Percentiles rank a stretch among this genome's conserved stretches.
phyloP scores from a whole-genome alignment of 2,888 invertebrate species.

The Dasypogon diadema region DNA sequence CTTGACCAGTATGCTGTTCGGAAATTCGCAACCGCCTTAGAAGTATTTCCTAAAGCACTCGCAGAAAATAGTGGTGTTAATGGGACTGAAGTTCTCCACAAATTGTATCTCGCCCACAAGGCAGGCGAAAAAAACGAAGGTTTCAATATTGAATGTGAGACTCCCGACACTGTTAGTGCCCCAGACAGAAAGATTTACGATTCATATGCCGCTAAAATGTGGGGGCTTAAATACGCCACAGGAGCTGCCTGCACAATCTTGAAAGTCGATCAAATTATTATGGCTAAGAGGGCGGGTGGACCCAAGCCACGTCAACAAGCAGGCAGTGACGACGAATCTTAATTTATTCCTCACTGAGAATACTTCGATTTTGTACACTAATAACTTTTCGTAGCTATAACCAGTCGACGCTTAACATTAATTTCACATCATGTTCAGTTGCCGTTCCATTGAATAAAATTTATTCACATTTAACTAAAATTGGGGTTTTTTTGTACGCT shows the following conservation, averaged over 20 bases:
- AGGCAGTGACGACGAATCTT: constrained; percentile 81
- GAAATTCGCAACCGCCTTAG: constrained; percentile 91
- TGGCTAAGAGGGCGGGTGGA: constrained; percentile 97
- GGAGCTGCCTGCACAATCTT: constrained; percentile 93
- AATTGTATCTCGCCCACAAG: constrained; percentile 94
- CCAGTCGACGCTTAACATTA: background rate
- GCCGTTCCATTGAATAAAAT: background rate
- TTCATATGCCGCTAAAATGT: constrained; percentile 86
- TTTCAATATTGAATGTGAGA: constrained; percentile 87
- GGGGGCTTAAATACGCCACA: constrained; percentile 96
- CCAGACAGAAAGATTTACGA: constrained; percentile 84
- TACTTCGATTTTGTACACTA: background rate
- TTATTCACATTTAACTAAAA: background rate
- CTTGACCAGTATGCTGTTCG: constrained; percentile 97
- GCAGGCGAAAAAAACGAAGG: constrained; percentile 84
- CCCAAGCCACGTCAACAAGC: constrained; percentile 83
- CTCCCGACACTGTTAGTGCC: constrained; percentile 79
- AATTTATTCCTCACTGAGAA: constrained; percentile 59
- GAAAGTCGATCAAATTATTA: constrained; percentile 96
- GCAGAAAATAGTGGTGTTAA: constrained; percentile 95
- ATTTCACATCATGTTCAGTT: background rate
- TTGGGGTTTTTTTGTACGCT: background rate
- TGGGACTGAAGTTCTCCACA: constrained; percentile 87
- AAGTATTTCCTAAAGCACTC: constrained; percentile 90
- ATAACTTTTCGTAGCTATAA: background rate